phyloP scores from a whole-genome alignment of 2,888 invertebrate genomes.

The Lasioglossum leucozonium region DNA sequence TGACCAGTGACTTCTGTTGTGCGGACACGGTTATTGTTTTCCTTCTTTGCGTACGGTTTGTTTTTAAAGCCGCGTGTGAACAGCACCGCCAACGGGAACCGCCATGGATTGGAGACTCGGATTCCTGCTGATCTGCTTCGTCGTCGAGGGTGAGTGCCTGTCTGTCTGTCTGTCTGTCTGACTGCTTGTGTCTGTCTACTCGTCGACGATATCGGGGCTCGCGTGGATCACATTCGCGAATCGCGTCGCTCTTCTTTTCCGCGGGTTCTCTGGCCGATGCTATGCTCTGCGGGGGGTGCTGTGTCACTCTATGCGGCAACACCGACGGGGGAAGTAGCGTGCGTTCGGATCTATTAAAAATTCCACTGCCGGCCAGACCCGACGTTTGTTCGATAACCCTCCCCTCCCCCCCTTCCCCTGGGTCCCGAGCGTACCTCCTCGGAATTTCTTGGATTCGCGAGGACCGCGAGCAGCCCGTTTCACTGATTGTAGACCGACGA shows the following conservation, averaged over 20 bases:
- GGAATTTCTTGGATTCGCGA: background rate
- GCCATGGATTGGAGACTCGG: slow-evolving; percentile 49
- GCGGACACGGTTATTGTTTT: background rate
- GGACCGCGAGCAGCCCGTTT: background rate
- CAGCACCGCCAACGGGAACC: background rate
- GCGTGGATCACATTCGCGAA: background rate
- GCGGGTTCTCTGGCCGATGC: background rate
- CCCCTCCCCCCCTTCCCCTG: too few species aligned
- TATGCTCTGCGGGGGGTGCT: slow-evolving; percentile 15
- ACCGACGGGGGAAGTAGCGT: slow-evolving; percentile 11
- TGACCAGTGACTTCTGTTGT: slow-evolving; percentile 1
- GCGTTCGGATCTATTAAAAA: slow-evolving; percentile 40
- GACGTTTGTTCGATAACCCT: slow-evolving; percentile 57
- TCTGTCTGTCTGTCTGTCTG: background rate
- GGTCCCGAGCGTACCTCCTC: background rate
- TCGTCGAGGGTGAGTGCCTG: slow-evolving; percentile 59
- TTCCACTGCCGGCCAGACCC: slow-evolving; percentile 13
- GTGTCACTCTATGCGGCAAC: slow-evolving; percentile 41
- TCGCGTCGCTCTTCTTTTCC: background rate
- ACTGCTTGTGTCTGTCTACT: background rate
- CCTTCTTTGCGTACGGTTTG: background rate
- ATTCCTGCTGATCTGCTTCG: slow-evolving; percentile 56
- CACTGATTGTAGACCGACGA: background rate
- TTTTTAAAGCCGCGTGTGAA: background rate
- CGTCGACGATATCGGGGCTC: background rate